phyloP scores from a whole-genome alignment of 2,113 vertebrate species.

The Lonchura striata region DNA sequence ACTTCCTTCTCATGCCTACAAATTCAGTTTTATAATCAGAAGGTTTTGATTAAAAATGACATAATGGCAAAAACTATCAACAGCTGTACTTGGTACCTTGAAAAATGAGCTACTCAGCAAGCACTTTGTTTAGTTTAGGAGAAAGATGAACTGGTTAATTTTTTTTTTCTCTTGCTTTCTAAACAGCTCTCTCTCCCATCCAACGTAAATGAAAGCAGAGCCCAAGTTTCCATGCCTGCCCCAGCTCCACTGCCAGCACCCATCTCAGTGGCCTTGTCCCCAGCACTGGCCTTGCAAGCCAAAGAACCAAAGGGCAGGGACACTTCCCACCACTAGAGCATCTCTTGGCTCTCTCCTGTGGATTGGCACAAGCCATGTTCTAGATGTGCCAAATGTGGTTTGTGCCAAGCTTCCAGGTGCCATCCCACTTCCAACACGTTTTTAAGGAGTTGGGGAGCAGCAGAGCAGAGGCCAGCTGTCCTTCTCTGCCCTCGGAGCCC shows the following conservation, averaged over 20 bases:
- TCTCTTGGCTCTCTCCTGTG: background rate
- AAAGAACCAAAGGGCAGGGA: background rate
- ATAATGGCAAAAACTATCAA: background rate
- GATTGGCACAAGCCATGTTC: fast-evolving
- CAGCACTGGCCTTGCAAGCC: background rate
- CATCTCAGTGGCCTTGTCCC: fast-evolving
- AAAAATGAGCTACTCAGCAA: background rate
- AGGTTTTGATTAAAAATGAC: background rate
- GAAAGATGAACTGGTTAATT: background rate
- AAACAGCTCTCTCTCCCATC: background rate
- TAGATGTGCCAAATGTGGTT: background rate
- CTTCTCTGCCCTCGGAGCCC: background rate
- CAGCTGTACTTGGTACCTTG: background rate
- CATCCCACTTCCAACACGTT: background rate
- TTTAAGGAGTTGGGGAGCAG: background rate
- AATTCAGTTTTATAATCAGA: background rate
- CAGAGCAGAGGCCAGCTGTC: background rate
- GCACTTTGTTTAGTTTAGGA: background rate
- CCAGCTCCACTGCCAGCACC: fast-evolving
- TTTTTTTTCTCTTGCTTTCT: background rate
- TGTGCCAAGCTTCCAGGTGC: background rate
- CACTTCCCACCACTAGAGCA: background rate
- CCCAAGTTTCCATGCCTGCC: fast-evolving
- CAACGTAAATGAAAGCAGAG: fast-evolving
- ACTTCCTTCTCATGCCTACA: background rate